phyloP scores from a whole-genome alignment of 1,140 invertebrate genomes.

The honey bee (Apis mellifera) region Amel_HAv3.1 CM009933.2:6705501-6706000 shows the following conservation, averaged over 20 bases:
- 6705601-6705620: not conserved
- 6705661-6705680: no score
- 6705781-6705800: not conserved
- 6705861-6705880: no score
- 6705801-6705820: not conserved
- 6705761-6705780: no score
- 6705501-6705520: not conserved
- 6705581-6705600: not conserved
- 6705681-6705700: no score
- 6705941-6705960: not conserved
- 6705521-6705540: slow-evolving; percentile 9
- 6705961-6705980: not conserved
- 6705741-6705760: no score
- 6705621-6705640: no score
- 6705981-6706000: not conserved
- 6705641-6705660: no score
- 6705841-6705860: not conserved
- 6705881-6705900: not conserved
- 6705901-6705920: slow-evolving; percentile 9
- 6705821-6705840: not conserved
- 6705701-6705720: no score
- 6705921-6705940: slow-evolving; percentile 28
- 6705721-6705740: no score
- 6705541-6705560: not conserved
- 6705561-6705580: not conserved